These are phyloP conservation scores for Odontothrips loti DNA, from an alignment of 2,888 invertebrate genomes.

Conservation along the genomic window DNA sequence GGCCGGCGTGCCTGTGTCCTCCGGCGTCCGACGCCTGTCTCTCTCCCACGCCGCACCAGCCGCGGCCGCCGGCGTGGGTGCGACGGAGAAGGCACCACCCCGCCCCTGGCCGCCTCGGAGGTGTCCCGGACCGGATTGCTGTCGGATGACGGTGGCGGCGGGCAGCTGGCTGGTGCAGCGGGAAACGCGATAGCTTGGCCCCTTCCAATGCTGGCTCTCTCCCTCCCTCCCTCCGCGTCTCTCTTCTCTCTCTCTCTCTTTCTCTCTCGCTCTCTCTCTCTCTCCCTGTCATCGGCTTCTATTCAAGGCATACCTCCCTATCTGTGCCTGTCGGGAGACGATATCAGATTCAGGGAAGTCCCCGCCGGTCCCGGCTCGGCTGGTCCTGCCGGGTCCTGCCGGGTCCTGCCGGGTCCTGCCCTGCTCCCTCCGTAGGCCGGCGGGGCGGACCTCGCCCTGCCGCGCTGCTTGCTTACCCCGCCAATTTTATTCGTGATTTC, in stretches of 20 bases:
- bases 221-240: not conserved
- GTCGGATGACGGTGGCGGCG: not conserved
- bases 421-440: no score
- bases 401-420: no score
- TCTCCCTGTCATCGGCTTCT: not conserved
- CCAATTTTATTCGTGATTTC: no score
- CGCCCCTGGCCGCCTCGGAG: not conserved
- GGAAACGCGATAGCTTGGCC: not conserved
- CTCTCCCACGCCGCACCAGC: not conserved
- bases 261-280: conserved; percentile 2
- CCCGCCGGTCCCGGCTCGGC: no score
- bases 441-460: no score
- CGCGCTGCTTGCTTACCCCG: no score
- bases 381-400: no score
- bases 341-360: no score
- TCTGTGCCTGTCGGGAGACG: no score
- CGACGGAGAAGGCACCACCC: not conserved
- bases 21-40: not conserved
- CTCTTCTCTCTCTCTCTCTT: not conserved
- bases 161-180: not conserved
- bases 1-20: not conserved
- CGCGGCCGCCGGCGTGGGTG: not conserved
- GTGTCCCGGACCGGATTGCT: not conserved
- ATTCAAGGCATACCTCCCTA: no score
- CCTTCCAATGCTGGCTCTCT: not conserved